Evolutionary conservation across 2,797 vertebrate genomes (phyloP).

Genomic region (Pangasius macronema): DNA sequence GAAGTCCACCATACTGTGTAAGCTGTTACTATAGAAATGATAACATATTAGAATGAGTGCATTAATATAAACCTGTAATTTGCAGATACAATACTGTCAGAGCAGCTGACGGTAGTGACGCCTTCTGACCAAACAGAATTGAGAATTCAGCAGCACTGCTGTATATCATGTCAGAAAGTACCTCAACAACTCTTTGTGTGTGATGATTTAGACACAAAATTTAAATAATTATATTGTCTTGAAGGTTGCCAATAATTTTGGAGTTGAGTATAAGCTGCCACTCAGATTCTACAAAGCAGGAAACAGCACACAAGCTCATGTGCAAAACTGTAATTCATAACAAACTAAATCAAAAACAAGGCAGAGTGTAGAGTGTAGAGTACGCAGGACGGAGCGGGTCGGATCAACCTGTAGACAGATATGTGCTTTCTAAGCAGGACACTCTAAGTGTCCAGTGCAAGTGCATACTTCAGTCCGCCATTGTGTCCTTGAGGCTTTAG

Average conservation of each 20-base stretch:
- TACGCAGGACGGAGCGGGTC: background rate
- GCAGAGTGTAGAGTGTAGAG: conserved; percentile 16
- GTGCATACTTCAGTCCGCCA: conserved; percentile 38
- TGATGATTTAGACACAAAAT: conserved; percentile 21
- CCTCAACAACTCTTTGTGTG: background rate
- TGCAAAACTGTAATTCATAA: conserved; percentile 15
- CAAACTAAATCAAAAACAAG: conserved; percentile 14
- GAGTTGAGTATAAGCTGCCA: conserved; percentile 28
- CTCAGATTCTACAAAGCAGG: conserved; percentile 18
- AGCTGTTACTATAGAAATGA: background rate
- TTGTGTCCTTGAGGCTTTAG: conserved; percentile 27
- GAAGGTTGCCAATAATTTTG: background rate
- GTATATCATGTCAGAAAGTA: background rate
- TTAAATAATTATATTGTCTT: background rate
- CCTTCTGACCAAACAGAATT: background rate
- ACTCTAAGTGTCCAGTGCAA: conserved; percentile 50
- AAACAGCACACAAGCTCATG: conserved; percentile 8
- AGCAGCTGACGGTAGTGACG: background rate
- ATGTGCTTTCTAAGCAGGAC: too few species aligned
- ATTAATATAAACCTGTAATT: background rate
- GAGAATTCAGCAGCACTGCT: background rate
- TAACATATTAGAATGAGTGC: background rate
- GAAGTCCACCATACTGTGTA: background rate
- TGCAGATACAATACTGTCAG: background rate
- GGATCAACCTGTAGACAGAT: conserved; percentile 21